These are phyloP conservation scores for Clarias pachynema DNA, from an alignment of 2,797 vertebrate species.

Conservation along the genomic window DNA sequence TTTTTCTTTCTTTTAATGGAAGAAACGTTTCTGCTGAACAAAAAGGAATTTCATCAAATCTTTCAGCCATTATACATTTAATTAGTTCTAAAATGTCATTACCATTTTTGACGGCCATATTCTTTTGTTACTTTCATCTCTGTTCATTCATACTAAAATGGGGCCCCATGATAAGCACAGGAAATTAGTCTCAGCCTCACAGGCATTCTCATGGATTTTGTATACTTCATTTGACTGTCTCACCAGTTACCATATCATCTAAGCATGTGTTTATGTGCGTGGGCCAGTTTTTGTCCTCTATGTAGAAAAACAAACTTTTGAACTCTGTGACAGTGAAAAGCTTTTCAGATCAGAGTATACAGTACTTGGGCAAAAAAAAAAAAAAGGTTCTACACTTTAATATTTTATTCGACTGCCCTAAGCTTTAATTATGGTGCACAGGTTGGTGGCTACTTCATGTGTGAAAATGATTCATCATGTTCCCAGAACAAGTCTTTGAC, in stretches of 20 bases:
- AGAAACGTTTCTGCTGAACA: not conserved
- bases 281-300: slow-evolving; percentile 1
- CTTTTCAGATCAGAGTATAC: not conserved
- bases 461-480: too few species aligned
- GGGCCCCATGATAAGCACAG: not conserved
- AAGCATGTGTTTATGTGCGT: not conserved
- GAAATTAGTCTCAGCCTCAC: not conserved
- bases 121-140: not conserved
- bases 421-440: too few species aligned
- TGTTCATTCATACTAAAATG: slow-evolving; percentile 6
- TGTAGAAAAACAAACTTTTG: not conserved
- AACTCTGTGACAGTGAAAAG: not conserved
- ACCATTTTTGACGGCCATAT: not conserved
- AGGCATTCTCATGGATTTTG: not conserved
- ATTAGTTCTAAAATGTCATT: not conserved
- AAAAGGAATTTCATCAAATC: not conserved
- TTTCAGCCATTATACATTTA: not conserved
- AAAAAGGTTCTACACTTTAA: too few species aligned
- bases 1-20: not conserved
- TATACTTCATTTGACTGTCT: not conserved
- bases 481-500: too few species aligned
- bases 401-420: too few species aligned
- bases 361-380: too few species aligned
- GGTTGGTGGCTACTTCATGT: too few species aligned
- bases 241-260: not conserved